Conservation (phyloP, 2,888 invertebrate genomes). For the Pardosa pseudoannulata region DNA sequence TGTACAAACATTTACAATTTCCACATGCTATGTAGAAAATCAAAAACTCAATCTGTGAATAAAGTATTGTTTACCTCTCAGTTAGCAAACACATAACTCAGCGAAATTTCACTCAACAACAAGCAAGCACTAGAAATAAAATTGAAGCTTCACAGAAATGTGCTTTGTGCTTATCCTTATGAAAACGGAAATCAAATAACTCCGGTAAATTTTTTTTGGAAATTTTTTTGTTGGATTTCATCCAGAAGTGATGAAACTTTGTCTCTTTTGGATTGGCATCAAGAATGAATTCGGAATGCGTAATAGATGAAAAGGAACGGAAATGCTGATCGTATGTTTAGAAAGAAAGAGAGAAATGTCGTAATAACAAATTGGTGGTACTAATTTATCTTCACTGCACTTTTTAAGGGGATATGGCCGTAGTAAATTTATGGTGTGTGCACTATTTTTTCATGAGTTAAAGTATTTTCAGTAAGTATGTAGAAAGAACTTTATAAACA, state of each 20-base stretch:
- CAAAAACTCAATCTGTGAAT: background rate
- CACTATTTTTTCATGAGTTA: too few species aligned
- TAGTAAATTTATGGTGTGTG: too few species aligned
- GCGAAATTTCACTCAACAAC: background rate
- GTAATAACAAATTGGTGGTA: too few species aligned
- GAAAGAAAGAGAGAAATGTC: too few species aligned
- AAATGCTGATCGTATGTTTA: too few species aligned
- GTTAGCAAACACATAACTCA: background rate
- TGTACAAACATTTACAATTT: background rate
- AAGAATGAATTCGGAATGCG: background rate
- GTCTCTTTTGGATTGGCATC: slow-evolving; percentile 6
- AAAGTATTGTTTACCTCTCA: slow-evolving; percentile 2
- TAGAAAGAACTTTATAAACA: too few species aligned
- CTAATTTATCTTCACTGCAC: too few species aligned
- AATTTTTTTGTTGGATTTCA: background rate
- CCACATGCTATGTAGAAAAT: background rate
- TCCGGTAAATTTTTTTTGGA: background rate
- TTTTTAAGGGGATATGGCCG: too few species aligned
- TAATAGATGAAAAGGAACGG: too few species aligned
- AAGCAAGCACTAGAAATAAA: background rate
- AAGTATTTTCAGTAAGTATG: too few species aligned
- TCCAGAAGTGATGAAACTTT: slow-evolving; percentile 3
- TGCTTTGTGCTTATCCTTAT: slow-evolving; percentile 1
- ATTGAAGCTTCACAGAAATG: background rate
- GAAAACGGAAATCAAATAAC: slow-evolving; percentile 12